These are phyloP conservation scores for Mizuhopecten yessoensis DNA, from an alignment of 1,140 invertebrate species.

Conservation along the genomic window DNA sequence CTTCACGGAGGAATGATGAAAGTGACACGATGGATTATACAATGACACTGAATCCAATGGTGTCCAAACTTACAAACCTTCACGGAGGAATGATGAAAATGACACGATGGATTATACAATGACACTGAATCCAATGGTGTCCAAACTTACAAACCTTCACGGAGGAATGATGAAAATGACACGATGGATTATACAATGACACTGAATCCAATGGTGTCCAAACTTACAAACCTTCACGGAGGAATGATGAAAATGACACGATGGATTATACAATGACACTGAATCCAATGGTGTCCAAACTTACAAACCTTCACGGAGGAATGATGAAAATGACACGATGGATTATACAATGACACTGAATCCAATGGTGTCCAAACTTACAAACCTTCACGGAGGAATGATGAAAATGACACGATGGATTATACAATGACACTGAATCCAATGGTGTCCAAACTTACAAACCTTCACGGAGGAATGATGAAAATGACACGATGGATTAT, in stretches of 20 bases:
- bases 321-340: background rate
- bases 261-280: background rate
- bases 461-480: background rate
- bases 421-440: background rate
- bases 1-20: background rate
- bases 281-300: background rate
- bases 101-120: background rate
- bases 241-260: background rate
- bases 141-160: too few relatives aligned
- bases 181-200: background rate
- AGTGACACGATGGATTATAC: background rate
- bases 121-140: background rate
- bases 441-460: background rate
- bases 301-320: background rate
- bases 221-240: too few relatives aligned
- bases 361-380: background rate
- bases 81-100: background rate
- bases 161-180: background rate
- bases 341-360: background rate
- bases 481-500: background rate
- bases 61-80: too few relatives aligned
- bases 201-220: too few relatives aligned
- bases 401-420: background rate
- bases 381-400: background rate
- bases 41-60: background rate